Percentiles rank a stretch among this genome's conserved stretches.
phyloP scores from a whole-genome alignment of 2,113 vertebrate species.

The Monopterus albus region DNA sequence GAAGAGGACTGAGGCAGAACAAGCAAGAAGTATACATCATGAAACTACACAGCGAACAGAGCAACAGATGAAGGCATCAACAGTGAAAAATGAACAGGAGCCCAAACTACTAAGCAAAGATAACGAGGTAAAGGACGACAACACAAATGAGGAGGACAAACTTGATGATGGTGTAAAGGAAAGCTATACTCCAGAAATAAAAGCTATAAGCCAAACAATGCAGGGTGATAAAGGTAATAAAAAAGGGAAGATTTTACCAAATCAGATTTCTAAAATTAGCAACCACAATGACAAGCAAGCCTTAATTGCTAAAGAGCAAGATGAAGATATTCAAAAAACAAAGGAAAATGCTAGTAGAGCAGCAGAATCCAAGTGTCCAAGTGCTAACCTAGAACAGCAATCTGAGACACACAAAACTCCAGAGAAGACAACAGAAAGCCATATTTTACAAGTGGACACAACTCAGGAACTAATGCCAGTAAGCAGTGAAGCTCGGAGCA shows the following conservation, averaged over 20 bases:
- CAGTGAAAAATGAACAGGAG: conserved; percentile 7
- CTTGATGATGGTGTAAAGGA: neutral
- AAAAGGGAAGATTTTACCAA: conserved; percentile 8
- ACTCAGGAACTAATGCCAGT: neutral
- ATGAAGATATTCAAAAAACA: neutral
- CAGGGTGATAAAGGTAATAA: conserved; percentile 4
- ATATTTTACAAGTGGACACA: conserved; percentile 6
- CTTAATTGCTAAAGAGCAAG: neutral
- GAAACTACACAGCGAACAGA: conserved; percentile 17
- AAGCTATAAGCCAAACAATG: neutral
- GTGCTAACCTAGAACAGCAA: neutral
- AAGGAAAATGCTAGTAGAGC: neutral
- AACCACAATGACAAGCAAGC: conserved; percentile 4
- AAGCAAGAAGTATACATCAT: neutral
- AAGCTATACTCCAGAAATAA: conserved; percentile 10
- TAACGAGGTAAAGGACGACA: neutral
- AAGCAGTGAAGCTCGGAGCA: neutral
- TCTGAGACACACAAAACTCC: neutral
- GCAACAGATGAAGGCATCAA: conserved; percentile 8
- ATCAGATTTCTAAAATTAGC: neutral
- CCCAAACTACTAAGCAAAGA: conserved; percentile 16
- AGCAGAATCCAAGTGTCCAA: conserved; percentile 7
- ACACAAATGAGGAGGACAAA: conserved; percentile 8
- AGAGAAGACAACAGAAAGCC: conserved; percentile 9
- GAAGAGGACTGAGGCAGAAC: neutral